Conservation (phyloP, 2,888 invertebrate genomes). For the Eumacrocentrus americanus region DNA sequence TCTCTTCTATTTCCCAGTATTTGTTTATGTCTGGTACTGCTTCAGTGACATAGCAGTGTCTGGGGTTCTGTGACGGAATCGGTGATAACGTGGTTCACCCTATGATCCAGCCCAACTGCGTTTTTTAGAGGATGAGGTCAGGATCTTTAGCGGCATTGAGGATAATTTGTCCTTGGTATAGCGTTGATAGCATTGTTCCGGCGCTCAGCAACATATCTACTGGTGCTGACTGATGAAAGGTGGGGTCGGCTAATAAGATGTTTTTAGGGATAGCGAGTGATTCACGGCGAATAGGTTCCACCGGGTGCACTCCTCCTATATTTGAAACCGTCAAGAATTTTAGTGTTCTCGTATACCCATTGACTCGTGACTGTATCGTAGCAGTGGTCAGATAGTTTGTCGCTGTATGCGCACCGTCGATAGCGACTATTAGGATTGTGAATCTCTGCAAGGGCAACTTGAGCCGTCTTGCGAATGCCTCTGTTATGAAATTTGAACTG, state of each 20-base stretch:
- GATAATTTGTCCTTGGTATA: slow-evolving; percentile 16
- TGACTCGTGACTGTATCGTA: neutral
- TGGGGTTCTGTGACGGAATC: too few species aligned
- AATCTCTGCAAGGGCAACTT: neutral
- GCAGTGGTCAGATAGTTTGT: neutral
- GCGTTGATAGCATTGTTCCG: slow-evolving; percentile 21
- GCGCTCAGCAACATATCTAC: slow-evolving; percentile 26
- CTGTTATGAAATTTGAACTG: neutral
- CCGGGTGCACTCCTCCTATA: neutral
- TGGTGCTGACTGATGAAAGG: slow-evolving; percentile 28
- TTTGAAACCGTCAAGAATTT: slow-evolving; percentile 1
- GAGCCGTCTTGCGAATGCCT: neutral
- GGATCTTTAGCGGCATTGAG: neutral
- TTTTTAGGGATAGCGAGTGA: slow-evolving; percentile 17
- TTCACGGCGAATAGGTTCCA: neutral
- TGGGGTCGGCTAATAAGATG: slow-evolving; percentile 25
- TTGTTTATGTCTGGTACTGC: slow-evolving; percentile 11
- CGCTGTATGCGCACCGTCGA: neutral
- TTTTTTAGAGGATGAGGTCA: slow-evolving; percentile 26
- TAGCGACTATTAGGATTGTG: neutral
- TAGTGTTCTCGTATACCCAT: neutral
- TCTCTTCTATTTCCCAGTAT: slow-evolving; percentile 38
- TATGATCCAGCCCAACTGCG: slow-evolving; percentile 23
- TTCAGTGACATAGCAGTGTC: neutral
- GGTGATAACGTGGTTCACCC: slow-evolving; percentile 14